Evolutionary conservation across 2,888 invertebrate genomes (phyloP).

Genomic region (Ophioninae sp.): DNA sequence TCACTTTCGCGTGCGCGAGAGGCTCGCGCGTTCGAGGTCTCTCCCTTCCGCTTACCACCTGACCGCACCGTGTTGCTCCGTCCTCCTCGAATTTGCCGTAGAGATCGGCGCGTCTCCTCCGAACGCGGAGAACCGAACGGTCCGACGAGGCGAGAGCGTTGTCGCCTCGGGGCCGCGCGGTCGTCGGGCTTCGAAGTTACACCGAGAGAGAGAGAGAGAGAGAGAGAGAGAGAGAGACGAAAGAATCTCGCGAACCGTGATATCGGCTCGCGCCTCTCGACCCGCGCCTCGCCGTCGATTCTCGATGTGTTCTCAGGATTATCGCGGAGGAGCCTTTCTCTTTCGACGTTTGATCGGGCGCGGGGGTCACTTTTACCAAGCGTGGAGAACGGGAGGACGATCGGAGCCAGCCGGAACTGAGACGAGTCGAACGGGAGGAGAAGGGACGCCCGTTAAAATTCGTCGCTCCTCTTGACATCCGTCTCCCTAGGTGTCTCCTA

Average conservation of each 20-base stretch:
- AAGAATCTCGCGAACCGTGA: neutral
- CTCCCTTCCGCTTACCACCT: neutral
- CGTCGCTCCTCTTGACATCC: too few relatives aligned
- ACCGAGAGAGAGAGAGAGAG: slow-evolving; percentile 43
- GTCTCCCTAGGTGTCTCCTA: too few relatives aligned
- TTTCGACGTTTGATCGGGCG: slow-evolving; percentile 14
- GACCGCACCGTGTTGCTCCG: neutral
- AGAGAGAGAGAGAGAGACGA: neutral
- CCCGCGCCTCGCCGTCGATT: neutral
- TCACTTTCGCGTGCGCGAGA: slow-evolving; percentile 62
- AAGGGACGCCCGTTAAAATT: too few relatives aligned
- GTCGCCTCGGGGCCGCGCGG: slow-evolving; percentile 62
- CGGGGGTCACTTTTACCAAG: slow-evolving; percentile 24
- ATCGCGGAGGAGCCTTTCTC: slow-evolving; percentile 45
- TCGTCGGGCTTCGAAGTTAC: slow-evolving; percentile 56
- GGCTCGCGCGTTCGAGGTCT: slow-evolving; percentile 25
- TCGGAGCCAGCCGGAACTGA: too few relatives aligned
- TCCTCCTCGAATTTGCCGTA: slow-evolving; percentile 11
- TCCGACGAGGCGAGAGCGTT: slow-evolving; percentile 57
- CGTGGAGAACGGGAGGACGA: slow-evolving; percentile 4
- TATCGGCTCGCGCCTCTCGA: neutral
- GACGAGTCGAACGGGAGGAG: too few relatives aligned
- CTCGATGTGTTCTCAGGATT: slow-evolving; percentile 48
- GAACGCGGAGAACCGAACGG: slow-evolving; percentile 23
- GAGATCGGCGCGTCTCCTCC: slow-evolving; percentile 32